Percentiles rank a stretch among this genome's conserved stretches.
phyloP scores from a whole-genome alignment of 2,797 vertebrate genomes.

The Muscicapa striata region DNA sequence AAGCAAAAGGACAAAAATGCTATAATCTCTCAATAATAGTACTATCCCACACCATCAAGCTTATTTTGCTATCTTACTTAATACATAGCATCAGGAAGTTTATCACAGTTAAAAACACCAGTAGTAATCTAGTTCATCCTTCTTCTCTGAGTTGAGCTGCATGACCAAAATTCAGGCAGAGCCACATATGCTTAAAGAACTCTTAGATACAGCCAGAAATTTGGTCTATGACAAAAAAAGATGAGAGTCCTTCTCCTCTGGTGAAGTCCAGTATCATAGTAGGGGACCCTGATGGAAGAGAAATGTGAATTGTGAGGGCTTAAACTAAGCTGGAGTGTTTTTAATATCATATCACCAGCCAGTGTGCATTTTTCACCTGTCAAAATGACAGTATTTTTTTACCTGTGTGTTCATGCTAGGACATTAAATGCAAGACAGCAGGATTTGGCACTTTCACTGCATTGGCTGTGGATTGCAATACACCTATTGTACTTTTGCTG shows the following conservation, averaged over 20 bases:
- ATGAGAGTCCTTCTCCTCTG: not conserved
- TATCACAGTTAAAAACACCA: not conserved
- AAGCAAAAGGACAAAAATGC: not conserved
- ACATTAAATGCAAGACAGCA: not conserved
- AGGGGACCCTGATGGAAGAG: not conserved
- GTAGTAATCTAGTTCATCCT: not conserved
- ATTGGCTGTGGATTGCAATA: not conserved
- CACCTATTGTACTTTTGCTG: not conserved
- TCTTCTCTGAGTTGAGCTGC: not conserved
- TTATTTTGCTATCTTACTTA: not conserved
- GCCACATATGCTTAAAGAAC: not conserved
- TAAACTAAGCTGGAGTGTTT: not conserved
- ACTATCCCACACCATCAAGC: not conserved
- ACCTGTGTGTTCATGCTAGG: not conserved
- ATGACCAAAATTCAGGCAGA: not conserved
- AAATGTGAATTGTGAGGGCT: not conserved
- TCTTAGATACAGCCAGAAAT: not conserved
- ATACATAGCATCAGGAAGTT: not conserved
- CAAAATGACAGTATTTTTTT: not conserved
- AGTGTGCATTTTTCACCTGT: not conserved
- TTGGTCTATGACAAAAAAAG: not conserved
- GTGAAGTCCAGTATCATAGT: not conserved
- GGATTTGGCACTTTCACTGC: not conserved
- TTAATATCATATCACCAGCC: not conserved
- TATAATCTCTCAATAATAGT: not conserved